Evolutionary conservation across 2,113 vertebrate species (phyloP).

Genomic region (Lophura nycthemera): DNA sequence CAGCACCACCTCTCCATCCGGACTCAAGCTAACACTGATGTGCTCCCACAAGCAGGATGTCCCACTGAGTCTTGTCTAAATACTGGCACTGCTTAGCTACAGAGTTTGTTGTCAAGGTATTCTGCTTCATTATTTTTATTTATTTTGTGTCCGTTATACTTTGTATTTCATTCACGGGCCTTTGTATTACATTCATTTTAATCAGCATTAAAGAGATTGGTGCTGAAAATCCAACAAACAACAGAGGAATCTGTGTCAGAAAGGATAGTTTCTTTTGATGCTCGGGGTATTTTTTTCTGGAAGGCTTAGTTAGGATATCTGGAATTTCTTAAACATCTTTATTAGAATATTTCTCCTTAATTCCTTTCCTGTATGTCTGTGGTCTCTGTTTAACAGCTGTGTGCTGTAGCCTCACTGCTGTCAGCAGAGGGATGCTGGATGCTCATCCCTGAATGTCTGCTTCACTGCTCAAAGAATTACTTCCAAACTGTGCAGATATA

Average conservation of each 20-base stretch:
- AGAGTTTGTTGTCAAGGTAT: background rate
- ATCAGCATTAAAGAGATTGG: background rate
- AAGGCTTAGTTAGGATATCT: background rate
- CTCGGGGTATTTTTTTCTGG: background rate
- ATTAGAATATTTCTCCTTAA: background rate
- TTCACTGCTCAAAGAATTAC: background rate
- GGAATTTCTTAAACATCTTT: background rate
- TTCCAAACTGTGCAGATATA: background rate
- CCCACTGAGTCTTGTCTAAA: background rate
- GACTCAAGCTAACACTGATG: fast-evolving
- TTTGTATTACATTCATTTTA: background rate
- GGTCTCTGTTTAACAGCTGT: background rate
- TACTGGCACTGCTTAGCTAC: background rate
- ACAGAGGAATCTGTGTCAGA: background rate
- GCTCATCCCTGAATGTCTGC: background rate
- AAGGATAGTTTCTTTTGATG: background rate
- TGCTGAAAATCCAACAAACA: background rate
- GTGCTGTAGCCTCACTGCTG: background rate
- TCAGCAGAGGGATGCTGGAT: background rate
- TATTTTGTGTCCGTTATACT: background rate
- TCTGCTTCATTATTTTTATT: background rate
- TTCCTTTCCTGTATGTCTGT: background rate
- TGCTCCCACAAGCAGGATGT: background rate
- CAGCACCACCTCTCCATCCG: background rate
- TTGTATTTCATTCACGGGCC: background rate